These are phyloP conservation scores for Arothron firmamentum DNA, from an alignment of 2,113 vertebrate species.

Conservation along the genomic window DNA sequence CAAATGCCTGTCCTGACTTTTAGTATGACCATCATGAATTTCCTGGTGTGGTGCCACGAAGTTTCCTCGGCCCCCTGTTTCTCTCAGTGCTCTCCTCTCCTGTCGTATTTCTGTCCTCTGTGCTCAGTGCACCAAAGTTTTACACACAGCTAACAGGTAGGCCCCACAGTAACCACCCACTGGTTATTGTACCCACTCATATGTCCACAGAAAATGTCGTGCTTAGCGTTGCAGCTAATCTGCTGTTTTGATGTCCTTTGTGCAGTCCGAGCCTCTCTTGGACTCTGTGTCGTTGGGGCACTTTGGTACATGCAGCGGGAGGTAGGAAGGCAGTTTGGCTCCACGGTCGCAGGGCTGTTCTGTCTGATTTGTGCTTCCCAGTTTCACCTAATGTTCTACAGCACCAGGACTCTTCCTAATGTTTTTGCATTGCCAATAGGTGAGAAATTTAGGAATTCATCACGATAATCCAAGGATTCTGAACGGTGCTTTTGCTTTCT, in stretches of 20 bases:
- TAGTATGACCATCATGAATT: conserved; percentile 97
- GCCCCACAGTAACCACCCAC: not conserved
- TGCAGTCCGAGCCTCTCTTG: conserved; percentile 84
- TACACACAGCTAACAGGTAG: conserved; percentile 84
- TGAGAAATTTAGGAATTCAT: conserved; percentile 44
- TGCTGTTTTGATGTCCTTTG: conserved; percentile 24
- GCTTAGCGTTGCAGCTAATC: not conserved
- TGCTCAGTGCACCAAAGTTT: conserved; percentile 82
- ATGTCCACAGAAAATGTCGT: no score
- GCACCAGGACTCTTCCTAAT: conserved; percentile 90
- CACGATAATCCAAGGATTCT: not conserved
- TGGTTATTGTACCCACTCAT: not conserved
- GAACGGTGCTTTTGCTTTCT: not conserved
- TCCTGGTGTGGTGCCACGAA: conserved; percentile 93
- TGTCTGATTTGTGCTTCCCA: conserved; percentile 87
- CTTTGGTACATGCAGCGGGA: conserved; percentile 88
- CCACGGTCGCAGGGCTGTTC: conserved; percentile 80
- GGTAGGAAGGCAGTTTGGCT: conserved; percentile 85
- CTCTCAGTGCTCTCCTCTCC: conserved; percentile 82
- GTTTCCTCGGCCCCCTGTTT: conserved; percentile 87
- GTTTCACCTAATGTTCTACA: conserved; percentile 98
- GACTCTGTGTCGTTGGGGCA: conserved; percentile 76
- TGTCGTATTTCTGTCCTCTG: conserved; percentile 69
- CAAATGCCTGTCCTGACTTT: conserved; percentile 23
- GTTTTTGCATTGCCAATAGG: conserved; percentile 88